Evolutionary conservation across 2,888 invertebrate genomes (phyloP).

Genomic region (Pheosia gnoma): DNA sequence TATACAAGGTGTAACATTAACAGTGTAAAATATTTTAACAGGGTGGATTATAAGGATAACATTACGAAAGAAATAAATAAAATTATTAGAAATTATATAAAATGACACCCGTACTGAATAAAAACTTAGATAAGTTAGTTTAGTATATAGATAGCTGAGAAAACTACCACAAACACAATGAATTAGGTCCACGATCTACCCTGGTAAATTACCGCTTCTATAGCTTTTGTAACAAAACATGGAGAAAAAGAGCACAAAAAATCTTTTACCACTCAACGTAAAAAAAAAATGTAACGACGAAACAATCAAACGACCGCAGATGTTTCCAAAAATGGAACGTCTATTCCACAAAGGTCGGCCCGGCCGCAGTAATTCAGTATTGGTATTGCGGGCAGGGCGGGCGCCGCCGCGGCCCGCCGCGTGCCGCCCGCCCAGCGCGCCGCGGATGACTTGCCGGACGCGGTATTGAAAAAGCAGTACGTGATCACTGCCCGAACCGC

Average conservation of each 20-base stretch:
- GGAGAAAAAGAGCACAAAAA: background rate
- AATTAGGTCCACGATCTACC: too few species aligned
- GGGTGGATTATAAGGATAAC: too few species aligned
- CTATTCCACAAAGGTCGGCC: background rate
- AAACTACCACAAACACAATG: too few species aligned
- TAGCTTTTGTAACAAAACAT: too few species aligned
- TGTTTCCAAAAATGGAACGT: background rate
- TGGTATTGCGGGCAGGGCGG: background rate
- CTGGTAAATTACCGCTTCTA: too few species aligned
- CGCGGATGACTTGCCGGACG: background rate
- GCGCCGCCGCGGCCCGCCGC: background rate
- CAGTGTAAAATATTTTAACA: too few species aligned
- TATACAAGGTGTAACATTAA: too few species aligned
- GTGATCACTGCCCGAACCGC: slow-evolving; percentile 10
- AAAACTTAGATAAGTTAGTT: too few species aligned
- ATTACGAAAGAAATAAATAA: too few species aligned
- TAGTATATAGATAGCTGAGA: too few species aligned
- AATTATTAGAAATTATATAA: too few species aligned
- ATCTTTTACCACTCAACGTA: background rate
- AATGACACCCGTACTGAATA: too few species aligned
- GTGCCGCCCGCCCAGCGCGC: background rate
- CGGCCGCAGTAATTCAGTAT: background rate
- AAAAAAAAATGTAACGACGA: background rate
- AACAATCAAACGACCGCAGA: slow-evolving; percentile 2
- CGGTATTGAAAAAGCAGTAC: slow-evolving; percentile 24